Conservation (phyloP, 2,113 vertebrate genomes). For the Crotalus horridus region DNA sequence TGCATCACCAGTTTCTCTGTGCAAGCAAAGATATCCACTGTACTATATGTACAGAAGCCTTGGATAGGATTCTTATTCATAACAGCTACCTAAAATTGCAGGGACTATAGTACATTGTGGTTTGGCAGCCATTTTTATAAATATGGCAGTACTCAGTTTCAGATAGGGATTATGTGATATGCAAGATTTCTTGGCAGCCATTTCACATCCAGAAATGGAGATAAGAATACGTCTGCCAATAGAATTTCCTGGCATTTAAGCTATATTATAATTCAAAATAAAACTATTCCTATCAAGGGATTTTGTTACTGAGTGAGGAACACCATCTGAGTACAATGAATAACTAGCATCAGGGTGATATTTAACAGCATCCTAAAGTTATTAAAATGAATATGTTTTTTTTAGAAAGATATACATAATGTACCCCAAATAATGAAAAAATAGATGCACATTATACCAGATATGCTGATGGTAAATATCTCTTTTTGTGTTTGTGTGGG, state of each 20-base stretch:
- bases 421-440: not conserved
- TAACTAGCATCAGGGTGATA: not conserved
- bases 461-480: slow-evolving; percentile 14
- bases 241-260: not conserved
- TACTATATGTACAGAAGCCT: not conserved
- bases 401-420: not conserved
- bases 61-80: not conserved
- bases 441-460: not conserved
- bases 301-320: not conserved
- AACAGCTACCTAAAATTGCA: not conserved
- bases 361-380: not conserved
- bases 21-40: not conserved
- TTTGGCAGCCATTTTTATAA: not conserved
- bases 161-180: not conserved
- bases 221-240: not conserved
- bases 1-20: not conserved
- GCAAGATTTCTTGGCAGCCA: not conserved
- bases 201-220: not conserved
- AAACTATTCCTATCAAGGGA: not conserved
- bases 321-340: not conserved
- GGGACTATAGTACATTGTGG: not conserved
- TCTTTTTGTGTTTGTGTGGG: slow-evolving; percentile 30
- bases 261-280: not conserved
- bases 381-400: not conserved
- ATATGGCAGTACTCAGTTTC: not conserved